Percentiles rank a stretch among this genome's conserved stretches.
These are phyloP conservation scores for Eolophus roseicapilla DNA, from an alignment of 2,113 vertebrate genomes.

Conservation along the genomic window DNA sequence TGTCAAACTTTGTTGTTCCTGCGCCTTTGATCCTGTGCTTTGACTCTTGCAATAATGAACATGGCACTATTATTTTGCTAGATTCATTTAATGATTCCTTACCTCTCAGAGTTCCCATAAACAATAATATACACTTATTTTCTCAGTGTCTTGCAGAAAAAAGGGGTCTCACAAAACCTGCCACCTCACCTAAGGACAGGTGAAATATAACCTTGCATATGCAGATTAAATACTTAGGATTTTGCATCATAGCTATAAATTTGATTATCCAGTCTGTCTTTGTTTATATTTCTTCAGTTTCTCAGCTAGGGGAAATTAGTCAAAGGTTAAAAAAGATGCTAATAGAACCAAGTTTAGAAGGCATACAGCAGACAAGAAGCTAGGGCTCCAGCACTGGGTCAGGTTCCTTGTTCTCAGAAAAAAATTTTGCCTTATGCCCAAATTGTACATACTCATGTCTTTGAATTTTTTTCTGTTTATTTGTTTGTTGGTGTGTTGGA, in stretches of 20 bases:
- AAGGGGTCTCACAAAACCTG: neutral
- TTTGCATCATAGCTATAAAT: neutral
- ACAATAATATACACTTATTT: neutral
- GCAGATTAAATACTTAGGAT: neutral
- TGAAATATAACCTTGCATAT: neutral
- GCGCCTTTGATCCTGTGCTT: conserved; percentile 42
- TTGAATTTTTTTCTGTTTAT: neutral
- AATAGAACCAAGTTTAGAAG: neutral
- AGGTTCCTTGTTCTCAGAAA: neutral
- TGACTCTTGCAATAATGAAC: conserved; percentile 37
- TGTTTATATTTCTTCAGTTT: neutral
- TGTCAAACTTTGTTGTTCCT: conserved; percentile 59
- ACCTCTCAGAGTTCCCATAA: neutral
- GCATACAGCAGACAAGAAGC: neutral
- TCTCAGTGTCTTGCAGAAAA: neutral
- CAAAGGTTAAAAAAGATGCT: neutral
- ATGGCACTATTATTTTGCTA: neutral
- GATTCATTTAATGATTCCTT: conserved; percentile 3
- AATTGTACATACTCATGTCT: neutral
- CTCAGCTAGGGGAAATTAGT: neutral
- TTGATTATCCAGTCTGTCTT: neutral
- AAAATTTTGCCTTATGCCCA: neutral
- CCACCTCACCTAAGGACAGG: neutral
- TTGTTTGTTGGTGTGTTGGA: neutral
- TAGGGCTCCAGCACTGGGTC: neutral